These are phyloP conservation scores for Actenoides lindsayi DNA, from an alignment of 2,113 vertebrate species.

Conservation along the genomic window DNA sequence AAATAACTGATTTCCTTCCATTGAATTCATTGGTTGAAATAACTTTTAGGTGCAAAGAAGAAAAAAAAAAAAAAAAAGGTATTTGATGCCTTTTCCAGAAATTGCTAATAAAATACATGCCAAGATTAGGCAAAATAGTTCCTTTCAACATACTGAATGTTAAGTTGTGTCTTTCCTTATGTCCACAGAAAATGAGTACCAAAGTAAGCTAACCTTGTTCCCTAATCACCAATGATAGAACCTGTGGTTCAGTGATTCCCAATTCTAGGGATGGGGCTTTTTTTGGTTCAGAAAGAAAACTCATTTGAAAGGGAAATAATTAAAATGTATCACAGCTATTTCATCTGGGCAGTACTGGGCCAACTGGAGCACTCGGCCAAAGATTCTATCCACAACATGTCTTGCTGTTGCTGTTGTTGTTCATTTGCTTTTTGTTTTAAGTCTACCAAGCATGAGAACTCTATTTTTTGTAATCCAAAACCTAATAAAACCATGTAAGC, in stretches of 20 bases:
- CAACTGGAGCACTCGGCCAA: neutral
- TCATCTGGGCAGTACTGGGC: neutral
- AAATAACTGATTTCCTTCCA: neutral
- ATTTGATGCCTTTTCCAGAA: neutral
- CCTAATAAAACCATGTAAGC: neutral
- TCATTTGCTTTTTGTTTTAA: neutral
- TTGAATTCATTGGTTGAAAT: neutral
- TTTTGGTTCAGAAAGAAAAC: neutral
- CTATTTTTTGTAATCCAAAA: neutral
- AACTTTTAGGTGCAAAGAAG: neutral
- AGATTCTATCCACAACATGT: neutral
- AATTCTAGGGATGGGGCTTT: neutral
- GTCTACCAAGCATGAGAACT: neutral
- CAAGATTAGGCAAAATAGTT: neutral
- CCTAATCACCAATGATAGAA: neutral
- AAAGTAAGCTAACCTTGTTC: neutral
- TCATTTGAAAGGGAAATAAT: neutral
- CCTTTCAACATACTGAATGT: neutral
- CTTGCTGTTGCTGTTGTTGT: neutral
- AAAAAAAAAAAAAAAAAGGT: neutral
- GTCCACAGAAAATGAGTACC: neutral
- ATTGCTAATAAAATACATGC: neutral
- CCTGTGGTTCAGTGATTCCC: neutral
- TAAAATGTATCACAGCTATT: neutral
- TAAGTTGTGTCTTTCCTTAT: conserved; percentile 7